Conservation (phyloP, 2,113 vertebrate genomes). For the Ivindomyrus marchei region DNA sequence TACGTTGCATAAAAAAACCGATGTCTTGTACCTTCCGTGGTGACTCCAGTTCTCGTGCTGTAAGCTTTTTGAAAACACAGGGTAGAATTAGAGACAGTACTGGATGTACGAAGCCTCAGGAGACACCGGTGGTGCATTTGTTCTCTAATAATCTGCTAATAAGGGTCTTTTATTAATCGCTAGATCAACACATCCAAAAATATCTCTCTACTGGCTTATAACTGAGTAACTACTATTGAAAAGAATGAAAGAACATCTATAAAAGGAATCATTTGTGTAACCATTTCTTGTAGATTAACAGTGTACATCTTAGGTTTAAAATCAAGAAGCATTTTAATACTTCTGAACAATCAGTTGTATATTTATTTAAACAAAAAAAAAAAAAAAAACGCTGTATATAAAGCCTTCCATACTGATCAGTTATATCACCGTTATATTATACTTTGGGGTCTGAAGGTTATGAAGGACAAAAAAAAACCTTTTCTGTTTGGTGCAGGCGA, state of each 20-base stretch:
- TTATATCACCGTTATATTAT: slow-evolving; percentile 69
- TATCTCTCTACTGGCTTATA: slow-evolving; percentile 73
- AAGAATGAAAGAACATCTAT: slow-evolving; percentile 61
- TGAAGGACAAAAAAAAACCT: slow-evolving; percentile 45
- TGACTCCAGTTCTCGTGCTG: slow-evolving; percentile 75
- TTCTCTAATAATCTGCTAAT: slow-evolving; percentile 66
- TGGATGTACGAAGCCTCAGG: slow-evolving; percentile 87
- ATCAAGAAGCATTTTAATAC: slow-evolving; percentile 75
- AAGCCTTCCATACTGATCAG: slow-evolving; percentile 74
- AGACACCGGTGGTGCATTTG: slow-evolving; percentile 76
- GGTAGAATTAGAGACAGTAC: slow-evolving; percentile 89
- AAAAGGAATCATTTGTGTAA: slow-evolving; percentile 91
- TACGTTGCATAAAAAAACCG: slow-evolving; percentile 72
- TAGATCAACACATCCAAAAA: slow-evolving; percentile 73
- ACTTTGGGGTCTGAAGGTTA: slow-evolving; percentile 77
- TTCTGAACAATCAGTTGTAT: slow-evolving; percentile 74
- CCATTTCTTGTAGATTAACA: slow-evolving; percentile 90
- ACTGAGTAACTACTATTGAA: slow-evolving; percentile 86
- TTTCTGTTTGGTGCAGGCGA: slow-evolving; percentile 57
- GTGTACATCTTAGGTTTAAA: slow-evolving; percentile 89
- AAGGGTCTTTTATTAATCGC: slow-evolving; percentile 80
- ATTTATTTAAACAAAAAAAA: slow-evolving; percentile 35
- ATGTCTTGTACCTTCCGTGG: slow-evolving; percentile 81
- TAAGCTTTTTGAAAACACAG: slow-evolving; percentile 85
- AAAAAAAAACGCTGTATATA: slow-evolving; percentile 86